Conservation (phyloP, 2,888 invertebrate genomes). For the Pristionchus maxplancki region DNA sequence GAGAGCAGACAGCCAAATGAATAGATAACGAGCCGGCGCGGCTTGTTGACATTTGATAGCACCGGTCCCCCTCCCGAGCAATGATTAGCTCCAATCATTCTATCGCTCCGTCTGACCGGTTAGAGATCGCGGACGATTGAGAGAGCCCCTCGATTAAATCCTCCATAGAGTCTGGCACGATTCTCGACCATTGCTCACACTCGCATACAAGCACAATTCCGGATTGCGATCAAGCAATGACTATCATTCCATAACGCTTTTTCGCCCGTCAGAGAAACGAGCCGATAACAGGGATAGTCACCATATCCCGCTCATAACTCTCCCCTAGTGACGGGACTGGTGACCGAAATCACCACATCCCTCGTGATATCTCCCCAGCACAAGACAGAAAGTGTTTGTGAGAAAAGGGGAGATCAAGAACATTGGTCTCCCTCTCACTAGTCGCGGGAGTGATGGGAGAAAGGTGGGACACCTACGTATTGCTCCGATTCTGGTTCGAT, state of each 20-base stretch:
- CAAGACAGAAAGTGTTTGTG: not conserved
- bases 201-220: not conserved
- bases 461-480: not conserved
- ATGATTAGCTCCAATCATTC: not conserved
- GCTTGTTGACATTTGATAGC: constrained; percentile 48
- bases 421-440: not conserved
- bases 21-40: constrained; percentile 39
- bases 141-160: not conserved
- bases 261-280: not conserved
- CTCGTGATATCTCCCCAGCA: no score
- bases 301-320: not conserved
- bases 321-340: no score
- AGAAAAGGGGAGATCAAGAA: not conserved
- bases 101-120: not conserved
- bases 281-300: not conserved
- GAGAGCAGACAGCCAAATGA: not conserved
- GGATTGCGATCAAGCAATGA: not conserved
- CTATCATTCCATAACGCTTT: not conserved
- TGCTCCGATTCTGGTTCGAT: not conserved
- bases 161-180: constrained; percentile 8
- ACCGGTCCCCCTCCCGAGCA: constrained; percentile 18
- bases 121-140: not conserved
- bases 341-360: no score
- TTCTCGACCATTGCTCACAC: not conserved
- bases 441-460: not conserved